phyloP scores from a whole-genome alignment of 2,797 vertebrate species.

The Oreochromis mossambicus region DNA sequence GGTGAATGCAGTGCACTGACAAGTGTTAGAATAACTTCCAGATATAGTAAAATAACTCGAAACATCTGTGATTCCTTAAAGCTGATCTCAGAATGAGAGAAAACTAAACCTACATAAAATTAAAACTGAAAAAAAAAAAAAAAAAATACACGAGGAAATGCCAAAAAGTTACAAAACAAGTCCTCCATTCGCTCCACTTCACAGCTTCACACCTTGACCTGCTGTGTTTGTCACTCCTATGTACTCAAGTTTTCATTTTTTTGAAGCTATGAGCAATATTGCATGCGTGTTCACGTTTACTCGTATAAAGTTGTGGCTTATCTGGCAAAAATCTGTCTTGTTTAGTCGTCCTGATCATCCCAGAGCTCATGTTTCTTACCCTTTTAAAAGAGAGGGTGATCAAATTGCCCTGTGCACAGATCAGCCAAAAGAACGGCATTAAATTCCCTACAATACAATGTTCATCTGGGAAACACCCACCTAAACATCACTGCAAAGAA shows the following conservation, averaged over 20 bases:
- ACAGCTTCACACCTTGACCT: not conserved
- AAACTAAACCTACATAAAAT: not conserved
- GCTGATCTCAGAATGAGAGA: not conserved
- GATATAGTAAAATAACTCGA: not conserved
- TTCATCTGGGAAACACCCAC: not conserved
- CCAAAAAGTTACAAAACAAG: not conserved
- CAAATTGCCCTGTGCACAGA: not conserved
- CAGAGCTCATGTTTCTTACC: not conserved
- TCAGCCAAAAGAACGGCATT: not conserved
- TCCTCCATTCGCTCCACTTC: not conserved
- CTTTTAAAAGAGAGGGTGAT: not conserved
- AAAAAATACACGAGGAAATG: not conserved
- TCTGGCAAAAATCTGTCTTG: not conserved
- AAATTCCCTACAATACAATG: not conserved
- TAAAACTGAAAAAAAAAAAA: not conserved
- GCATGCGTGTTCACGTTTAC: accelerated
- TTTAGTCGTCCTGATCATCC: not conserved
- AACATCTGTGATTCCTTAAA: not conserved
- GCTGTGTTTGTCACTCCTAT: not conserved
- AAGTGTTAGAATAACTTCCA: conserved; percentile 5
- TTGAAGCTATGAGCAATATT: not conserved
- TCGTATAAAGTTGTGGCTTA: not conserved
- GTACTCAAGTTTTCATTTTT: not conserved
- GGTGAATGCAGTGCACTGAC: not conserved
- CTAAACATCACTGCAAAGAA: not conserved